phyloP scores from a whole-genome alignment of 1,140 invertebrate genomes.

The Musca vetustissima region DNA sequence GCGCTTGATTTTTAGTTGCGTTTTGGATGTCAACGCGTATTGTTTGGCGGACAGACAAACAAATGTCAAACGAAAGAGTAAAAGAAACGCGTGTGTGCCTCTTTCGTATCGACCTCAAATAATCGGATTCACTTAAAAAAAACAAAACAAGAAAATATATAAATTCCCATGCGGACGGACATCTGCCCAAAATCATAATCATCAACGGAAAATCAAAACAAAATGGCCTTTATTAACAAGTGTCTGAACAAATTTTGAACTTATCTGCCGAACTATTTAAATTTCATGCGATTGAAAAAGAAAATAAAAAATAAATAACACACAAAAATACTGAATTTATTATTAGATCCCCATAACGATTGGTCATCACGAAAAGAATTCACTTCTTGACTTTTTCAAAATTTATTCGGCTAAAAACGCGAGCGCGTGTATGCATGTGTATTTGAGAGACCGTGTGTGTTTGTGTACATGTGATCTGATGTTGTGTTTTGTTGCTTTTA shows the following conservation, averaged over 20 bases:
- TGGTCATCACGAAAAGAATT: background rate
- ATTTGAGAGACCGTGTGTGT: too few relatives aligned
- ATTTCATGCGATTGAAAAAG: background rate
- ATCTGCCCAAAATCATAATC: background rate
- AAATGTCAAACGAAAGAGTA: background rate
- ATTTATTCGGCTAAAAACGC: background rate
- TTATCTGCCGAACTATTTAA: background rate
- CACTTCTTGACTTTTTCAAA: background rate
- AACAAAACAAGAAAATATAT: background rate
- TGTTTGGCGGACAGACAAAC: background rate
- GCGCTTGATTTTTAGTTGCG: constrained; percentile 43
- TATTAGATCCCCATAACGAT: too few relatives aligned
- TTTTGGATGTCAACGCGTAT: constrained; percentile 55
- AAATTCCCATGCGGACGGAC: background rate
- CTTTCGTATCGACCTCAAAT: background rate
- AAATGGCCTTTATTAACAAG: background rate
- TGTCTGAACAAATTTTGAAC: background rate
- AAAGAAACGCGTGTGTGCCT: background rate
- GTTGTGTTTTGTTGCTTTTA: background rate
- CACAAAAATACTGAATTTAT: too few relatives aligned
- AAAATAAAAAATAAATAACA: too few relatives aligned
- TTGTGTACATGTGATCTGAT: too few relatives aligned
- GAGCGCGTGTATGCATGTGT: too few relatives aligned
- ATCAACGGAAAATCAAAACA: background rate
- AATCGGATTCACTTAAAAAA: background rate